A percentile compares a stretch with the other conserved stretches of the same genome.
Evolutionary conservation across 2,113 vertebrate species (phyloP).

Genomic region (Rafetus swinhoei): DNA sequence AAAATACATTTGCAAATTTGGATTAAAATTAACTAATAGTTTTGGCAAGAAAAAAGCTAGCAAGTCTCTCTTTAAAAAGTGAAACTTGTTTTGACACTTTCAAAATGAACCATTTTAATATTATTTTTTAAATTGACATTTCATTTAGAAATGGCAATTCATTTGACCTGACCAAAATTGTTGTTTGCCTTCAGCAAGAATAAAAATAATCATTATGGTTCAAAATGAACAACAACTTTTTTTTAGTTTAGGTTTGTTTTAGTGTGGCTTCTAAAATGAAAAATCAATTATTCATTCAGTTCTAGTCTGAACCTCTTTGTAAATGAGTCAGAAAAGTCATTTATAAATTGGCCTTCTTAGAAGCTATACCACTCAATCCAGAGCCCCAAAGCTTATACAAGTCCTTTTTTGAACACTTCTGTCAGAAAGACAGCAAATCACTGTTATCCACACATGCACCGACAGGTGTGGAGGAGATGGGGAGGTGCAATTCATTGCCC

Average conservation of each 20-base stretch:
- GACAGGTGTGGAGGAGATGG: neutral
- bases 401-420: neutral
- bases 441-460: too few relatives aligned
- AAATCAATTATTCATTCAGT: neutral
- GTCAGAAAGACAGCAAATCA: neutral
- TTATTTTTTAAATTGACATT: neutral
- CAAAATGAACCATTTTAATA: neutral
- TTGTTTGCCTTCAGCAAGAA: neutral
- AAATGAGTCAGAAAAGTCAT: accelerated
- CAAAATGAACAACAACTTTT: neutral
- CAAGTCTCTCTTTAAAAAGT: neutral
- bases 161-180: neutral
- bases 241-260: neutral
- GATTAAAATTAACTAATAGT: neutral
- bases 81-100: neutral
- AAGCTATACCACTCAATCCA: accelerated
- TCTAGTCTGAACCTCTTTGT: neutral
- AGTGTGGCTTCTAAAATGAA: neutral
- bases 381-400: accelerated
- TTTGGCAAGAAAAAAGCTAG: neutral
- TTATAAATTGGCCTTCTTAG: neutral
- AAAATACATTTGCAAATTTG: neutral
- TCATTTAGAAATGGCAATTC: neutral
- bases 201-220: neutral
- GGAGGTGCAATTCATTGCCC: accelerated